Conservation (phyloP, 2,888 invertebrate genomes). For the Metopia argyrocephala region DNA sequence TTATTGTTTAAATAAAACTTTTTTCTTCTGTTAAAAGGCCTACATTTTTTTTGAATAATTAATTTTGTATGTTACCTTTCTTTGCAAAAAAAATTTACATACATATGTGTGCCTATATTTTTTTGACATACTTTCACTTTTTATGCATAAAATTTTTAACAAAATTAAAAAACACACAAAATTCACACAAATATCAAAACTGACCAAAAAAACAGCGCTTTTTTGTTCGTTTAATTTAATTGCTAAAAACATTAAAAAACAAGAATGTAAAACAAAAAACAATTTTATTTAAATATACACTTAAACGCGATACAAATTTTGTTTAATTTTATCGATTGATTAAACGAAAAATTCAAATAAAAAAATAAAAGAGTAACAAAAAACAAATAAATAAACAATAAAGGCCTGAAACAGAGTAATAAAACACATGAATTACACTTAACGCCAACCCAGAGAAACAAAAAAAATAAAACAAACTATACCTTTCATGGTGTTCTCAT, state of each 20-base stretch:
- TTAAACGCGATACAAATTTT: conserved; percentile 15
- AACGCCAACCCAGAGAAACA: neutral
- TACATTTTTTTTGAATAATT: neutral
- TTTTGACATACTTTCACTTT: neutral
- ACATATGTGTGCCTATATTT: too few relatives aligned
- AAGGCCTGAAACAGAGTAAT: neutral
- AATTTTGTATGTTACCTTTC: too few relatives aligned
- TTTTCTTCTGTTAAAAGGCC: too few relatives aligned
- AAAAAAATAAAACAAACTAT: neutral
- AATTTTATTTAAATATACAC: neutral
- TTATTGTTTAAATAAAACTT: conserved; percentile 1
- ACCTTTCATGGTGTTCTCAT: neutral
- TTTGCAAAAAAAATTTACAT: neutral
- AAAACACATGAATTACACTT: neutral
- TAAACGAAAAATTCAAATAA: conserved; percentile 33
- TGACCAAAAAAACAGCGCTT: neutral
- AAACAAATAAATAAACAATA: neutral
- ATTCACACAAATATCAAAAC: neutral
- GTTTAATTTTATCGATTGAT: conserved; percentile 12
- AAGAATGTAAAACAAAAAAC: conserved; percentile 10
- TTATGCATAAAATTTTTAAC: neutral
- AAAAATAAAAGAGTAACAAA: neutral
- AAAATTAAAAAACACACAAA: neutral
- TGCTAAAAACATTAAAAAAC: neutral
- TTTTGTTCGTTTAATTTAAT: too few relatives aligned